Evolutionary conservation across 2,797 vertebrate species (phyloP), one percentile per base, ranked within the genome.

Genomic region (Champsocephalus gunnari): DNA sequence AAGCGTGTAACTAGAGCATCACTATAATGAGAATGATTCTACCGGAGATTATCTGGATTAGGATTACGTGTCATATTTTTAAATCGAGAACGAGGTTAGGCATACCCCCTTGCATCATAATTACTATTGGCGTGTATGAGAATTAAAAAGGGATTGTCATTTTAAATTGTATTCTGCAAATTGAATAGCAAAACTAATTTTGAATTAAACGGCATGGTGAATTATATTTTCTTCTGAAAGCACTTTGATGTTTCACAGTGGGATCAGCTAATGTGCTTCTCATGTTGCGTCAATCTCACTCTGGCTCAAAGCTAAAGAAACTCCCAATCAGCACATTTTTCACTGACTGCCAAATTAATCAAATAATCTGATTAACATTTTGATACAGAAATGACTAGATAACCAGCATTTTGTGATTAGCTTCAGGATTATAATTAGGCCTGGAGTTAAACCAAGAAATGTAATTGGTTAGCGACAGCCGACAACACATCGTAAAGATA

Each of bases 31-130:
- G 77, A 83, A 58, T 49, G n/a, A 79, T 71, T 75, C 48, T 51
- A 59, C 62, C 7, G 9, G 84, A 85, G 86, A 89, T 90, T 77
- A 88, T 90, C 38, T 60, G 76, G 82, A 89, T 92, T 86, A 91
- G 76, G 79, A 84, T 85, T 86, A 73, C 66, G 68, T 81, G 78
- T 76, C 12, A 76, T 82, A 43, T 60, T 76, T 81, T 80, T 34
- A 62, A 75, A 75, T 54, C 64, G 55, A 77, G 61, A 77, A 44
- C n/a, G 62, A 66, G 58, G 70, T 65, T 79, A 74, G 34, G n/a
- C 71, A 80, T 81, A 79, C 72, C 73, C 65, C 13, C 45, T 75
- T 66, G 73, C 57, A 54, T 57, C 51, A 62, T 71, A 71, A 80
- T 85, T 69, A 70, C 24, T 34, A 32, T 83, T 68, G 72, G 71